Percentiles rank a stretch among this genome's conserved stretches.
Conservation (phyloP, 37 sponge, comb jelly and placozoan species). For the Mnemiopsis leidyi region DNA sequence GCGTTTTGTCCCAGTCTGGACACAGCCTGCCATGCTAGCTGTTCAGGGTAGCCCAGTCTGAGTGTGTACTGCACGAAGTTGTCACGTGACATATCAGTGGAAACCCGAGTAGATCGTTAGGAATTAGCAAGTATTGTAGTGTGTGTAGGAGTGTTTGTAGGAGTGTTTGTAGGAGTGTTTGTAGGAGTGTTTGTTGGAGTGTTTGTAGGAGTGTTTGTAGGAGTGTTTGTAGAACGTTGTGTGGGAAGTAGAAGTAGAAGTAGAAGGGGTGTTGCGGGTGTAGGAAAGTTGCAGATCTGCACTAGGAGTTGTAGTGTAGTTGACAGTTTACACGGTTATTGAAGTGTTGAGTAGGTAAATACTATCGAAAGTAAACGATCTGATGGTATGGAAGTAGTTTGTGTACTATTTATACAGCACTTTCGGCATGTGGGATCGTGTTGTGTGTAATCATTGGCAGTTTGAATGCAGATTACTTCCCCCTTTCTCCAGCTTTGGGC, state of each 20-base stretch:
- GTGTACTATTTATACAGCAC: not conserved
- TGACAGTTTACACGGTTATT: not conserved
- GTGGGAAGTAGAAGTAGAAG: not conserved
- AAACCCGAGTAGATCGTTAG: not conserved
- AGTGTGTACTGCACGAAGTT: conserved; percentile 39
- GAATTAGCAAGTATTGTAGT: not conserved
- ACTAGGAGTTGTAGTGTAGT: not conserved
- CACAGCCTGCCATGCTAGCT: not conserved
- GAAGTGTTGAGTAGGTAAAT: not conserved
- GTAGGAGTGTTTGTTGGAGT: not conserved
- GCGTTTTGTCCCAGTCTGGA: not conserved
- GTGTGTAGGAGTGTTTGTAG: not conserved
- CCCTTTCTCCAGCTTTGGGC: not conserved
- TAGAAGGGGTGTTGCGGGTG: not conserved
- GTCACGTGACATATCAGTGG: not conserved
- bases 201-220: not conserved
- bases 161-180: not conserved
- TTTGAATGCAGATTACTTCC: not conserved
- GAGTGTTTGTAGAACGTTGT: not conserved
- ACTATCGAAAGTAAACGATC: not conserved
- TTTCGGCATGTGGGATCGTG: not conserved
- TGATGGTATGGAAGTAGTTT: not conserved
- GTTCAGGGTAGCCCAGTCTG: conserved; percentile 48
- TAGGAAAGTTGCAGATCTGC: not conserved
- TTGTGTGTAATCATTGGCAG: not conserved